Evolutionary conservation across 2,113 vertebrate species (phyloP), one percentile per base, ranked within the genome.

Genomic region (Heterotis niloticus): DNA sequence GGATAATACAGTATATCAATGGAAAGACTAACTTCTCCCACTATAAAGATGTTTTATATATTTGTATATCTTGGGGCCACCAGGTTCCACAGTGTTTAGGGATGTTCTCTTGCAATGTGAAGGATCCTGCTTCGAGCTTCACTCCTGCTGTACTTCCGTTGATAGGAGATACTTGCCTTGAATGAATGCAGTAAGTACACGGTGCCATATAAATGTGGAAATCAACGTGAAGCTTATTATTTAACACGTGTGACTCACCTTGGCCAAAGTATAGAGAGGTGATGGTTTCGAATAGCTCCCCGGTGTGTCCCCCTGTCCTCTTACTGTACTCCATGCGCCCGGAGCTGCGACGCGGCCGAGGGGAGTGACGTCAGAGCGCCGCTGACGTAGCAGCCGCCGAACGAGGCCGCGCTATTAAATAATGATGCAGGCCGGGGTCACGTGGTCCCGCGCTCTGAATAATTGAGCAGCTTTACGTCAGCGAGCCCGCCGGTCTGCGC

Each of bases 391-490:
- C 71, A 76, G 64, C 34, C 68, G 73, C 60, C 68, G 64, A 68
- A 66, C 56, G 64, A 64, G 73, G 73, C 54, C 65, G 68, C 76
- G 56, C 68, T 69, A 73, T 80, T 76, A 80, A 78, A 76, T 76
- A 80, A 80, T 80, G 76, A 65, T 69, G 75, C 52, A 26, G 65
- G 54, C 51, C 59, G 11, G 52, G 73, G 73, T 80, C 79, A 80
- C 79, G 73, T 80, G 79, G 73, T 14, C 44, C 34, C 16, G 66
- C 24, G 26, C 23, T 60, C 20, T 76, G 79, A 74, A 80, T 75
- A 67, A 80, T 80, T 80, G 71, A 75, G 64, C 44, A 75, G 57
- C 34, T 80, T 76, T 80, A 54, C 79, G 76, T 80, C 72, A 75
- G 72, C 64, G 62, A 67, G 68, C 71, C 51, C 44, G 64, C 73